Evolutionary conservation across 2,797 vertebrate species (phyloP).

Genomic region (Carduelis carduelis): DNA sequence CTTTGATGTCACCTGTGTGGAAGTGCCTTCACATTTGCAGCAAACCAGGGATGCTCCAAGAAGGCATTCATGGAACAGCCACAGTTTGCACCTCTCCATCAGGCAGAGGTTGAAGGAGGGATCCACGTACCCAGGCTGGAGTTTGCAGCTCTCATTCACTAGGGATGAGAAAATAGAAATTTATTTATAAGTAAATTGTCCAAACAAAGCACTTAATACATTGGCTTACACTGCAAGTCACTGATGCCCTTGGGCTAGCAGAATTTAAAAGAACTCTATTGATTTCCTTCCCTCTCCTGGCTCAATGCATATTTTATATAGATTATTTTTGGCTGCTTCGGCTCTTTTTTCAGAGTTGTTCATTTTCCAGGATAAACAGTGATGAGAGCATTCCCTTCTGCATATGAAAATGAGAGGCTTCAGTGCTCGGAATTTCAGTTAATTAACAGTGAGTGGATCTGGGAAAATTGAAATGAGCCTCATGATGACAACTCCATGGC

Average conservation of each 20-base stretch:
- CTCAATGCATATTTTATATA: slow-evolving; percentile 39
- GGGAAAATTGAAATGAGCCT: background rate
- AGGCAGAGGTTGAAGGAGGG: background rate
- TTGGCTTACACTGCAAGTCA: background rate
- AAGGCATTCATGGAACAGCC: background rate
- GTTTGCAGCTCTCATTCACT: background rate
- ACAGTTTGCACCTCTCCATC: background rate
- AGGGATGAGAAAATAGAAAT: background rate
- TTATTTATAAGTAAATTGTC: slow-evolving; percentile 39
- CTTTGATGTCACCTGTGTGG: background rate
- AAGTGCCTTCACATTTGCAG: background rate
- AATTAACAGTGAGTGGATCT: background rate
- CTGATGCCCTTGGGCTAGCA: slow-evolving; percentile 13
- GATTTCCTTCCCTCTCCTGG: slow-evolving; percentile 31
- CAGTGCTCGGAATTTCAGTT: background rate
- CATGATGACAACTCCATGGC: background rate
- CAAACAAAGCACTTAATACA: slow-evolving; percentile 48
- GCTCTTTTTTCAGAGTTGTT: background rate
- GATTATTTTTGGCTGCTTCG: background rate
- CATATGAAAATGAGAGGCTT: background rate
- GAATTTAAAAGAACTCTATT: slow-evolving; percentile 31
- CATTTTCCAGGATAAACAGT: slow-evolving; percentile 27
- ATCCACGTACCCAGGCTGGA: background rate
- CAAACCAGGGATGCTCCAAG: background rate
- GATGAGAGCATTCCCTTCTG: background rate